These are phyloP conservation scores for Heliconius eleuchia DNA, from an alignment of 1,140 invertebrate species.

Conservation along the genomic window DNA sequence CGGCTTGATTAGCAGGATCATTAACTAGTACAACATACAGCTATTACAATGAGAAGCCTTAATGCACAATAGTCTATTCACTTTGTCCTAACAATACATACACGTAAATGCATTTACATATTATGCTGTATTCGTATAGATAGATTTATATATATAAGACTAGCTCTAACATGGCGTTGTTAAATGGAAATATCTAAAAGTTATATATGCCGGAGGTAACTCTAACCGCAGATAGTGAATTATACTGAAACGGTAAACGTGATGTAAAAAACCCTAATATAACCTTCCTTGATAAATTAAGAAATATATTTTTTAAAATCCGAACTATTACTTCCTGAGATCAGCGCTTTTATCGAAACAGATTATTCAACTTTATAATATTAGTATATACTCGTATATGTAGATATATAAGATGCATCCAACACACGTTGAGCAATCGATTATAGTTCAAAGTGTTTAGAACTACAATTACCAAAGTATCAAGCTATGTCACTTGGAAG, in stretches of 20 bases:
- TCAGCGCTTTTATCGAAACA: no score
- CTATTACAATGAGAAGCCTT: neutral
- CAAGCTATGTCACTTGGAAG: constrained; percentile 33
- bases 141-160: neutral
- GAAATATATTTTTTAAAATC: no score
- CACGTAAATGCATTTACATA: neutral
- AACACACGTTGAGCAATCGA: constrained; percentile 14
- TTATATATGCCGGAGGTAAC: no score
- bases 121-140: no score
- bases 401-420: neutral
- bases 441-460: constrained; percentile 20
- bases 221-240: no score
- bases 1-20: neutral
- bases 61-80: constrained; percentile 2
- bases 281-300: no score
- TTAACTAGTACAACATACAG: neutral
- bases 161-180: no score
- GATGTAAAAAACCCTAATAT: no score
- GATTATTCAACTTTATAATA: no score
- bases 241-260: no score
- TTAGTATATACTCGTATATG: neutral
- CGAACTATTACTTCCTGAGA: no score
- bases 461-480: constrained; percentile 27
- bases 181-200: no score
- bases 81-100: neutral